phyloP scores from a whole-genome alignment of 2,888 invertebrate species.

The Aphodius sticticus region DNA sequence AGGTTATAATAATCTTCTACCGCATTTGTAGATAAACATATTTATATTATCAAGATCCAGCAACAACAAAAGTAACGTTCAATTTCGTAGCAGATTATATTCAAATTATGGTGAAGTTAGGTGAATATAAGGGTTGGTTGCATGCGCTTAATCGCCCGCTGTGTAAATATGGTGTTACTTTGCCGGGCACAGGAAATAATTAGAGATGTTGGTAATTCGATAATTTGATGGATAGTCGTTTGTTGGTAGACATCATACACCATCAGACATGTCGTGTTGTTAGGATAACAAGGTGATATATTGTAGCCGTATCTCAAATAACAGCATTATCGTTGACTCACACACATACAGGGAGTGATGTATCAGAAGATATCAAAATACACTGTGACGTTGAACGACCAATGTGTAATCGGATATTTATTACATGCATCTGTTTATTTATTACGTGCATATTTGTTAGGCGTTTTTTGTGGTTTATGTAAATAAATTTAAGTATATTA shows the following conservation, averaged over 20 bases:
- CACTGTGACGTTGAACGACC: background rate
- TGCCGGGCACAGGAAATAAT: background rate
- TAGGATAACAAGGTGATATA: background rate
- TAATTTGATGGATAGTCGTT: conserved; percentile 4
- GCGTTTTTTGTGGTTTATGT: too few relatives aligned
- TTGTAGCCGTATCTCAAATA: background rate
- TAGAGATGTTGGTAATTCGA: conserved; percentile 4
- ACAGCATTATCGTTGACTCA: background rate
- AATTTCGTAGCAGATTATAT: too few relatives aligned
- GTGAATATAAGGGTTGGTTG: background rate
- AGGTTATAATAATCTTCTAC: too few relatives aligned
- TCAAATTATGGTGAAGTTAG: too few relatives aligned
- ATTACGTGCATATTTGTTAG: too few relatives aligned
- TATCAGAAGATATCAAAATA: background rate
- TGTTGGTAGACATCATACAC: background rate
- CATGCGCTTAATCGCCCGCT: background rate
- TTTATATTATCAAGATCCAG: too few relatives aligned
- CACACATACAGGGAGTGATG: background rate
- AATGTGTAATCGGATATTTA: background rate
- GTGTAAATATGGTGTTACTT: background rate
- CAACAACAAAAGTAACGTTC: too few relatives aligned
- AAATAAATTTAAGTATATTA: too few relatives aligned
- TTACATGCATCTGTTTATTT: background rate
- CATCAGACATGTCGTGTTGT: background rate
- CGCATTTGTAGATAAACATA: too few relatives aligned